phyloP scores from a whole-genome alignment of 2,113 vertebrate genomes.

The Lepus americanus region DNA sequence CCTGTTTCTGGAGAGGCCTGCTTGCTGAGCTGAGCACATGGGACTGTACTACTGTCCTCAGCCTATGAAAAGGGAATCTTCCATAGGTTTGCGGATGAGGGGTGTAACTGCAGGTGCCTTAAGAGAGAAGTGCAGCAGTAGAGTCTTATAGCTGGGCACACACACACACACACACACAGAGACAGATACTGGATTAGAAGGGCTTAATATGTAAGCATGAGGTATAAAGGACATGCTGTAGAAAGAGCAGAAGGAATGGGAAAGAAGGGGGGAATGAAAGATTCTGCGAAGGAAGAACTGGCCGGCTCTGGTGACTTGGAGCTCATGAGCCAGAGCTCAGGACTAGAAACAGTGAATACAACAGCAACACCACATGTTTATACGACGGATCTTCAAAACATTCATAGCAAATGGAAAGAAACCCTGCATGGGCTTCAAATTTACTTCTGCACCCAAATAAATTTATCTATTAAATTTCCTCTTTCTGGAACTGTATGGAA shows the following conservation, averaged over 20 bases:
- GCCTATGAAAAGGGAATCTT: neutral
- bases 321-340: neutral
- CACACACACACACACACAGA: no score
- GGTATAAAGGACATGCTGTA: neutral
- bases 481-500: neutral
- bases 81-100: neutral
- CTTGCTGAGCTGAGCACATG: accelerated
- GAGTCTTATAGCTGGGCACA: neutral
- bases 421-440: no score
- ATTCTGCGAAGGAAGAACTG: neutral
- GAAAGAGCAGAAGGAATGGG: neutral
- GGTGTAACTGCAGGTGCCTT: no score
- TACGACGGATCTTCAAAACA: no score
- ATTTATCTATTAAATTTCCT: no score
- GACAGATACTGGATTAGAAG: neutral
- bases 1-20: accelerated
- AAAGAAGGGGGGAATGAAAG: neutral
- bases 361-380: accelerated
- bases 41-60: accelerated
- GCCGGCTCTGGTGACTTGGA: accelerated
- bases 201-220: neutral
- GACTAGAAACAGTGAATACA: neutral
- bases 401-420: no score
- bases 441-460: no score
- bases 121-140: neutral